These are phyloP conservation scores for Rhinophrynus dorsalis DNA, from an alignment of 2,797 vertebrate species.

Conservation along the genomic window DNA sequence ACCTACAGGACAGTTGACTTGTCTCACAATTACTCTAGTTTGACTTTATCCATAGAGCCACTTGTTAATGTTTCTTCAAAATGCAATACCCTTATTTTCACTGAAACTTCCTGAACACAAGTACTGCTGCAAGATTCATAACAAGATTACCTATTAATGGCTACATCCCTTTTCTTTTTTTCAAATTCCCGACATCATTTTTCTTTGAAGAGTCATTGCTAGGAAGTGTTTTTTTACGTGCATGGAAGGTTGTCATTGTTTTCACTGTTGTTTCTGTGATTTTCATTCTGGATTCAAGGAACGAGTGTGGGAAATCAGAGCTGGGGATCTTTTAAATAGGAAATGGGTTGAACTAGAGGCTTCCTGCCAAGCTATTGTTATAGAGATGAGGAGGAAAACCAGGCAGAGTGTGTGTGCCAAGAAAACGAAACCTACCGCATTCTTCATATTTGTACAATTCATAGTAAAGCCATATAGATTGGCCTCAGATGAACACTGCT, in stretches of 20 bases:
- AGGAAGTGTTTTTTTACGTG: slow-evolving; percentile 54
- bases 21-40: too few relatives aligned
- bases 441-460: slow-evolving; percentile 41
- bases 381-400: slow-evolving; percentile 50
- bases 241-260: slow-evolving; percentile 55
- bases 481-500: too few relatives aligned
- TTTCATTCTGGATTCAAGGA: slow-evolving; percentile 46
- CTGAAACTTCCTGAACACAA: slow-evolving; percentile 3
- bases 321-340: slow-evolving; percentile 61
- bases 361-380: slow-evolving; percentile 61
- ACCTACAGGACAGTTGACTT: too few relatives aligned
- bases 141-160: not conserved
- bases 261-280: slow-evolving; percentile 53
- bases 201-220: slow-evolving; percentile 48
- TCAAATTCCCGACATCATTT: slow-evolving; percentile 49
- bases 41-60: too few relatives aligned
- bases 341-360: slow-evolving; percentile 58
- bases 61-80: slow-evolving; percentile 1
- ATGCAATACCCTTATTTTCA: not conserved
- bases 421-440: slow-evolving; percentile 28
- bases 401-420: slow-evolving; percentile 24
- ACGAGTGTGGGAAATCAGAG: slow-evolving; percentile 58
- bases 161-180: slow-evolving; percentile 34
- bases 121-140: not conserved
- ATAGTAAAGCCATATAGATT: too few relatives aligned